Percentiles rank a stretch among this genome's conserved stretches.
Evolutionary conservation across 2,888 invertebrate species (phyloP).

Genomic region (Drosophila pullipes): DNA sequence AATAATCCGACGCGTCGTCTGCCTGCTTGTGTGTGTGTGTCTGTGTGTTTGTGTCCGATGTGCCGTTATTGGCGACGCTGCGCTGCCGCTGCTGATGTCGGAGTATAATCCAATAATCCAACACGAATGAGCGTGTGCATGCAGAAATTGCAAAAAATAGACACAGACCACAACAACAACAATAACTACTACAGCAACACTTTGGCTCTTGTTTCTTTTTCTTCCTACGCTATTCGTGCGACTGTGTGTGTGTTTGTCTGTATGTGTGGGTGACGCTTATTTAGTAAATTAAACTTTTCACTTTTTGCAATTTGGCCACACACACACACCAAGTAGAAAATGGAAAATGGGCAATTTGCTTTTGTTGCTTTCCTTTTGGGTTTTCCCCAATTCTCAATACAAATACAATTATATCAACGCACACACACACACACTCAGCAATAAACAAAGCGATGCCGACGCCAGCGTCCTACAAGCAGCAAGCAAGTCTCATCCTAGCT

Average conservation of each 20-base stretch:
- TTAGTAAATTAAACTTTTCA: slow-evolving; percentile 81
- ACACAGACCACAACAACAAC: slow-evolving; percentile 59
- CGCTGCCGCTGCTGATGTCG: slow-evolving; percentile 40
- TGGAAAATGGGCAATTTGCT: slow-evolving; percentile 74
- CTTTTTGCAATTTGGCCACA: slow-evolving; percentile 71
- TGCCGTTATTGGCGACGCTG: slow-evolving; percentile 67
- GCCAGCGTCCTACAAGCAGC: slow-evolving; percentile 48
- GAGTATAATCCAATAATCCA: slow-evolving; percentile 81
- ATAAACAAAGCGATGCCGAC: slow-evolving; percentile 64
- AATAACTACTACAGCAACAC: slow-evolving; percentile 48
- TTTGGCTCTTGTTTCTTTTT: slow-evolving; percentile 57
- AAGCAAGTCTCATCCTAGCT: slow-evolving; percentile 51
- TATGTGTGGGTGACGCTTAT: slow-evolving; percentile 52
- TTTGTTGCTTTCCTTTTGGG: slow-evolving; percentile 53
- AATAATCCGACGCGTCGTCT: slow-evolving; percentile 63
- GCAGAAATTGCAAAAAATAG: slow-evolving; percentile 77
- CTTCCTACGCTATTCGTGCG: slow-evolving; percentile 18
- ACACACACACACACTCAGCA: slow-evolving; percentile 35
- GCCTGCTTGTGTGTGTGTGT: slow-evolving; percentile 22
- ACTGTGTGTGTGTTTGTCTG: slow-evolving; percentile 14
- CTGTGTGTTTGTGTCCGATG: slow-evolving; percentile 45
- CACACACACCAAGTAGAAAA: slow-evolving; percentile 60
- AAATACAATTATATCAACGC: slow-evolving; percentile 30
- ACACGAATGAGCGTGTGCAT: slow-evolving; percentile 79
- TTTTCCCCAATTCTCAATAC: slow-evolving; percentile 64